A percentile compares a stretch with the other conserved stretches of the same genome.
These are phyloP conservation scores for Orthonevra nobilis DNA, from an alignment of 2,888 invertebrate genomes.

Conservation along the genomic window DNA sequence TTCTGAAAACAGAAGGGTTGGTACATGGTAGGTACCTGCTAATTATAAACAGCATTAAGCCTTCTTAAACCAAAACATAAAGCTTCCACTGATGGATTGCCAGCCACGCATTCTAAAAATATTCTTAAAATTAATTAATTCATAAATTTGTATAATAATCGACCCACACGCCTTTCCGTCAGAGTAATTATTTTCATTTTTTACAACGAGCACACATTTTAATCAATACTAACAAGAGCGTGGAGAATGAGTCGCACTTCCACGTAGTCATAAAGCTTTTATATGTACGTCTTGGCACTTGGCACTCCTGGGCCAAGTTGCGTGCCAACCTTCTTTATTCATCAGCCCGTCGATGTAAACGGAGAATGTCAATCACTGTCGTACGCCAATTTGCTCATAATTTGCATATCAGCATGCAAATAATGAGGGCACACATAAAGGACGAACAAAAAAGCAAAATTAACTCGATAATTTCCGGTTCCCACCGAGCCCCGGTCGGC, in stretches of 20 bases:
- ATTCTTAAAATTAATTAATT: too few relatives aligned
- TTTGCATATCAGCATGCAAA: slow-evolving; percentile 37
- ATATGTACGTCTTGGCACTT: too few relatives aligned
- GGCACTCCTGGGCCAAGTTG: background rate
- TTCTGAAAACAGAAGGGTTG: too few relatives aligned
- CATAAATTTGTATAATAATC: too few relatives aligned
- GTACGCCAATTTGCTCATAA: slow-evolving; percentile 33
- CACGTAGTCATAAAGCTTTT: background rate
- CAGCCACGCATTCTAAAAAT: too few relatives aligned
- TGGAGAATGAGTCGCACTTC: background rate
- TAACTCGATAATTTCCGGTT: slow-evolving; percentile 26
- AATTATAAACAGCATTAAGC: too few relatives aligned
- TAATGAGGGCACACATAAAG: background rate
- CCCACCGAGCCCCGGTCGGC: background rate
- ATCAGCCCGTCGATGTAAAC: slow-evolving; percentile 6
- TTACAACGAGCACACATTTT: background rate
- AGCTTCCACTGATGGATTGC: too few relatives aligned
- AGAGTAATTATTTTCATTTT: background rate
- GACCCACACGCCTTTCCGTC: too few relatives aligned
- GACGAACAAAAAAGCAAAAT: slow-evolving; percentile 21
- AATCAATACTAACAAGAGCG: background rate
- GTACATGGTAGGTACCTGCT: too few relatives aligned
- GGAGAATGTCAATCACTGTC: slow-evolving; percentile 43
- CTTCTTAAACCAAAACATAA: too few relatives aligned
- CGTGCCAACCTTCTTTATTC: slow-evolving; percentile 8